Conservation (phyloP, 2,888 invertebrate species). For the Eudasyphora cyanicolor region DNA sequence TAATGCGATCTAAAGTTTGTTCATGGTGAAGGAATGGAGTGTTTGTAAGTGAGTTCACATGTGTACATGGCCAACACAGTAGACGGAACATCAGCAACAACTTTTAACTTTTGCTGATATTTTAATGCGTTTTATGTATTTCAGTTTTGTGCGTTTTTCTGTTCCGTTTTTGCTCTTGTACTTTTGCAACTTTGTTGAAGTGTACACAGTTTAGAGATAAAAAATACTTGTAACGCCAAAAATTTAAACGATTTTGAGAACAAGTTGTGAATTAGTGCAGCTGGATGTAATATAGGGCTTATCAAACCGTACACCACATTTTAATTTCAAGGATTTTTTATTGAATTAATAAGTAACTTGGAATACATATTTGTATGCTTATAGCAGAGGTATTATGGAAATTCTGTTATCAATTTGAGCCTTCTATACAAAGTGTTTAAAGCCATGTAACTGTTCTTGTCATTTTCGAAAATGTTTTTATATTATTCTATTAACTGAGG, state of each 20-base stretch:
- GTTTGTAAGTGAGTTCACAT: not conserved
- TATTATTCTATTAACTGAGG: too few species aligned
- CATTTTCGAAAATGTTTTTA: too few species aligned
- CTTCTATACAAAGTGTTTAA: too few species aligned
- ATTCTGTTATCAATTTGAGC: too few species aligned
- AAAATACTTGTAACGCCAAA: not conserved
- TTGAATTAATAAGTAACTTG: too few species aligned
- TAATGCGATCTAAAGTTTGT: not conserved
- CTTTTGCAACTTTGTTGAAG: constrained; percentile 30
- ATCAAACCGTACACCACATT: too few species aligned
- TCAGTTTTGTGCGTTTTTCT: not conserved
- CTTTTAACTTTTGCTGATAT: not conserved
- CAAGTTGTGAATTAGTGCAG: not conserved
- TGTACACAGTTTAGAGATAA: constrained; percentile 44
- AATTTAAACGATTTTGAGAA: not conserved
- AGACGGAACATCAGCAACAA: not conserved
- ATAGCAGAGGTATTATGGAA: too few species aligned
- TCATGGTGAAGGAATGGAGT: not conserved
- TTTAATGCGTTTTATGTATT: constrained; percentile 9
- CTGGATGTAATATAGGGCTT: too few species aligned
- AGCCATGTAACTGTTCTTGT: too few species aligned
- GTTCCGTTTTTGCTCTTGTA: not conserved
- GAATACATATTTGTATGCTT: too few species aligned
- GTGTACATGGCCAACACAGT: not conserved
- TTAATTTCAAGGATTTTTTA: too few species aligned